These are phyloP conservation scores for Dendrocincla tyrannina DNA, from an alignment of 2,797 vertebrate genomes.

Conservation along the genomic window DNA sequence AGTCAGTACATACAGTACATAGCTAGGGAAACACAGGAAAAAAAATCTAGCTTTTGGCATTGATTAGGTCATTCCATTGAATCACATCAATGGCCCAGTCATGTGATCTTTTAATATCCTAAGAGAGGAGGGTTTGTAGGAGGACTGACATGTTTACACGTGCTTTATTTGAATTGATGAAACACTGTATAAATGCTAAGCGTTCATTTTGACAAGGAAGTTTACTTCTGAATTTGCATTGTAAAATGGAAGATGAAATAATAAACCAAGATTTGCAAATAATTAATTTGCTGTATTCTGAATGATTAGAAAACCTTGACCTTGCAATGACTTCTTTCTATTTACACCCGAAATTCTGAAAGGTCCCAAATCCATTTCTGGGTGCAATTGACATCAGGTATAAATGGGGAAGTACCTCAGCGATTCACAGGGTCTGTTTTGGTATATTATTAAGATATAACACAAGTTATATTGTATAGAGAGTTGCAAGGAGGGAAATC, in stretches of 20 bases:
- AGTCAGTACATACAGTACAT: fast-evolving
- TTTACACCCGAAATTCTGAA: neutral
- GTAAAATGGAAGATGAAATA: neutral
- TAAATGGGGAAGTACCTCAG: neutral
- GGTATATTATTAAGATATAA: neutral
- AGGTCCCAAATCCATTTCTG: neutral
- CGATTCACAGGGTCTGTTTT: neutral
- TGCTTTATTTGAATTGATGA: neutral
- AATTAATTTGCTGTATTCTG: neutral
- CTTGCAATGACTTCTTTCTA: neutral
- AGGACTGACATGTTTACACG: neutral
- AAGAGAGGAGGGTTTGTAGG: neutral
- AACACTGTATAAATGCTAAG: neutral
- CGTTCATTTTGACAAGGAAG: neutral
- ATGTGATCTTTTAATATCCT: neutral
- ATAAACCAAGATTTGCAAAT: neutral
- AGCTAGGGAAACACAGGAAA: neutral
- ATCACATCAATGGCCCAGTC: neutral
- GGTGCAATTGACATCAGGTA: neutral
- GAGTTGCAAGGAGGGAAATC: neutral
- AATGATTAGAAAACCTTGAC: slow-evolving; percentile 1
- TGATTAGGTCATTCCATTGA: neutral
- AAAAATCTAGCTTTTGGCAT: neutral
- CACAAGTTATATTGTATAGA: neutral
- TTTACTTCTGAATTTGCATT: slow-evolving; percentile 9